Percentiles rank a stretch among this genome's conserved stretches.
phyloP scores from a whole-genome alignment of 1,140 invertebrate genomes.

The Halyomorpha halys region DNA sequence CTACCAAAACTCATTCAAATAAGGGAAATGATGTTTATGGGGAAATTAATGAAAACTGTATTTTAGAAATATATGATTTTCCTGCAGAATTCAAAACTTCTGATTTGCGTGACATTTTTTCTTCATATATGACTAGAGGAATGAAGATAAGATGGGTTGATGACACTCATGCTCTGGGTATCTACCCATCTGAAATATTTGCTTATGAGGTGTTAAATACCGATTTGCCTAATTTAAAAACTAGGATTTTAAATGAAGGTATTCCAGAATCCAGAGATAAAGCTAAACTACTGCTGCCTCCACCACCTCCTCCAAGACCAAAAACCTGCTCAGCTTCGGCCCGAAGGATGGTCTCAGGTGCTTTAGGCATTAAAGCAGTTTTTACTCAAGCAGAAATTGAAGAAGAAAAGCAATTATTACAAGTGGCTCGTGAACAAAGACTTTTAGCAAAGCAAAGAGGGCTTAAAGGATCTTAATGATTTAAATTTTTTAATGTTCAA shows the following conservation, averaged over 20 bases:
- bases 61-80: constrained; percentile 82
- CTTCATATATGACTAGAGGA: constrained; percentile 51
- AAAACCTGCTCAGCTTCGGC: constrained; percentile 75
- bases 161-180: constrained; percentile 78
- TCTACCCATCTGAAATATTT: constrained; percentile 70
- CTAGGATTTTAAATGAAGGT: constrained; percentile 64
- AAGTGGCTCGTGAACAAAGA: constrained; percentile 56
- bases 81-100: constrained; percentile 71
- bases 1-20: too few relatives aligned
- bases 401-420: constrained; percentile 63
- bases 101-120: constrained; percentile 65
- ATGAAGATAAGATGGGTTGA: constrained; percentile 91
- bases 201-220: constrained; percentile 67
- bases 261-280: constrained; percentile 67
- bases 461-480: too few relatives aligned
- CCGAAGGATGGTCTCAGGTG: constrained; percentile 69
- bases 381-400: constrained; percentile 68
- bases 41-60: constrained; percentile 56
- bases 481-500: too few relatives aligned
- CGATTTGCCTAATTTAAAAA: constrained; percentile 63
- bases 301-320: constrained; percentile 56
- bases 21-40: too few relatives aligned
- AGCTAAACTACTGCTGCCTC: constrained; percentile 59
- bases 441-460: too few relatives aligned
- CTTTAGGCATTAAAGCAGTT: constrained; percentile 63